Percentiles rank a stretch among this genome's conserved stretches.
These are phyloP conservation scores for Xenopus petersii DNA, from an alignment of 2,797 vertebrate species.

Conservation along the genomic window DNA sequence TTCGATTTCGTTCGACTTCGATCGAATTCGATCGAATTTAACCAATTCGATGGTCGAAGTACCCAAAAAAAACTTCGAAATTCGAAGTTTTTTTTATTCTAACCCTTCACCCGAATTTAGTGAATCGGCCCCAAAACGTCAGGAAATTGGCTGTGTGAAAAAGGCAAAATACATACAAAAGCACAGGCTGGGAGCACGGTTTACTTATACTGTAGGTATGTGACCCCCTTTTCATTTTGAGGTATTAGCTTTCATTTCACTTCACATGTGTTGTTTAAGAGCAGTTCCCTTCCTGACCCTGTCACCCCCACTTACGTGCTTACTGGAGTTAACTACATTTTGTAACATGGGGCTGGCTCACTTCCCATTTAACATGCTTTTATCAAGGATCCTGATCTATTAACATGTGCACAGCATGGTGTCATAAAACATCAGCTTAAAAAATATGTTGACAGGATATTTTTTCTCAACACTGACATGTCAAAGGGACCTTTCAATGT, in stretches of 20 bases:
- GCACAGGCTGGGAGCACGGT: neutral
- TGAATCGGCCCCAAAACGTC: too few relatives aligned
- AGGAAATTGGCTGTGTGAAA: too few relatives aligned
- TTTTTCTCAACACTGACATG: conserved; percentile 49
- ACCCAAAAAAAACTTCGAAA: too few relatives aligned
- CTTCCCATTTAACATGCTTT: conserved; percentile 29
- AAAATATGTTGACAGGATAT: conserved; percentile 50
- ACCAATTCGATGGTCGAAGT: too few relatives aligned
- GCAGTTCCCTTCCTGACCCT: conserved; percentile 8
- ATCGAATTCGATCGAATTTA: too few relatives aligned
- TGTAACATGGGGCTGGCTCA: conserved; percentile 23
- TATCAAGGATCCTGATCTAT: conserved; percentile 44
- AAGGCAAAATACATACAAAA: too few relatives aligned
- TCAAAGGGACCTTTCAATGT: conserved; percentile 50
- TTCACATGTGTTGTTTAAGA: conserved; percentile 3
- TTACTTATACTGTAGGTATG: neutral
- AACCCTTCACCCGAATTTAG: too few relatives aligned
- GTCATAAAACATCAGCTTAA: conserved; percentile 46
- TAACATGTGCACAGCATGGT: conserved; percentile 45
- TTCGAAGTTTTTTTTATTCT: too few relatives aligned
- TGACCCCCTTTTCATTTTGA: conserved; percentile 1
- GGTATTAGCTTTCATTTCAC: neutral
- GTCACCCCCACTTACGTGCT: conserved; percentile 4
- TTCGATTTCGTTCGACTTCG: too few relatives aligned
- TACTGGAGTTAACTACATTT: conserved; percentile 10